Evolutionary conservation across 2,113 vertebrate genomes (phyloP).

Genomic region (Plotosus lineatus): DNA sequence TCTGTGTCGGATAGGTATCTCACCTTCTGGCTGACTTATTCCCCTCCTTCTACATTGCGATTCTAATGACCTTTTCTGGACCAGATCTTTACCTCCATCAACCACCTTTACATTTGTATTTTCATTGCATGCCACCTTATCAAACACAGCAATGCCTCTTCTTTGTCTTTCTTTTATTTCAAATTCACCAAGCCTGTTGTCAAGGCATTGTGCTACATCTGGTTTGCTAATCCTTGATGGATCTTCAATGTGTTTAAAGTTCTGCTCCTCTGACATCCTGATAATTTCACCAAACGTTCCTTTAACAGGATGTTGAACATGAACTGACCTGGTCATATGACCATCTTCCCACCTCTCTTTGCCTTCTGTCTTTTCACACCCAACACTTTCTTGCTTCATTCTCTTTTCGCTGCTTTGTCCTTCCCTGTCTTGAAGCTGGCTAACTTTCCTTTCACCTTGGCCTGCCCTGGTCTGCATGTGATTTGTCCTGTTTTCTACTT

Average conservation of each 20-base stretch:
- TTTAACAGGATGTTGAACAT: neutral
- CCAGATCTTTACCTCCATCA: neutral
- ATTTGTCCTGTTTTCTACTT: conserved; percentile 22
- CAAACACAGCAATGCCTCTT: neutral
- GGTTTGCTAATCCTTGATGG: neutral
- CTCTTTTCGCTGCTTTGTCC: neutral
- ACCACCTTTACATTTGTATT: neutral
- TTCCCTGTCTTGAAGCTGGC: conserved; percentile 2
- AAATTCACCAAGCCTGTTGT: neutral
- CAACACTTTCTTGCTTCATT: neutral
- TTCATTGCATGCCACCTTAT: neutral
- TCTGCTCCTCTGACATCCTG: neutral
- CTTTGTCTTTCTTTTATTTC: conserved; percentile 5
- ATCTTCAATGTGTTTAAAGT: neutral
- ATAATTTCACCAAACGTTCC: neutral
- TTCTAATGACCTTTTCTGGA: conserved; percentile 21
- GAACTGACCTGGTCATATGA: conserved; percentile 20
- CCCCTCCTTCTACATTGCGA: conserved; percentile 11
- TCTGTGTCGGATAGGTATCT: conserved; percentile 26
- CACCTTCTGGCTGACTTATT: conserved; percentile 28
- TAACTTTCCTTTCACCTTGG: neutral
- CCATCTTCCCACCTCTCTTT: neutral
- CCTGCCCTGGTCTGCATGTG: conserved; percentile 16
- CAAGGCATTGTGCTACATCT: neutral
- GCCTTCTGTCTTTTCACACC: conserved; percentile 11